phyloP scores from a whole-genome alignment of 2,888 invertebrate species.

The Brachycybe producta region DNA sequence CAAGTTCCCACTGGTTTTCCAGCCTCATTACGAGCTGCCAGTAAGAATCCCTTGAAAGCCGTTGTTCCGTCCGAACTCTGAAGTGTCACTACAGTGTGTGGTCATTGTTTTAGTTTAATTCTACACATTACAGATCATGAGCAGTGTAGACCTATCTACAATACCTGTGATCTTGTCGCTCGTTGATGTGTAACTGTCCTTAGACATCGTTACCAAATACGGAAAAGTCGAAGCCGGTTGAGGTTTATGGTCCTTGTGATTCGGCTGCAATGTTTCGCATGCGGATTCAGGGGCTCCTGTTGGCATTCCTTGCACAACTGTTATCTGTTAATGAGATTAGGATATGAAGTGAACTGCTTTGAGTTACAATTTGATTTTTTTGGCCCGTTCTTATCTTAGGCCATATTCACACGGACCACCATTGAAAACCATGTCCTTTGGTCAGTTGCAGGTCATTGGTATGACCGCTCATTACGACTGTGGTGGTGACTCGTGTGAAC shows the following conservation, averaged over 20 bases:
- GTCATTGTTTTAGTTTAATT: not conserved
- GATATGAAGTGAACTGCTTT: too few relatives aligned
- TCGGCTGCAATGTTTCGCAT: slow-evolving; percentile 11
- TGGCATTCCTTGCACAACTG: not conserved
- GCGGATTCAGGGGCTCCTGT: slow-evolving; percentile 16
- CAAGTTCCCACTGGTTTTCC: slow-evolving; percentile 11
- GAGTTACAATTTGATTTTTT: too few relatives aligned
- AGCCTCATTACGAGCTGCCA: slow-evolving; percentile 9
- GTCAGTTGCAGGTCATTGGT: too few relatives aligned
- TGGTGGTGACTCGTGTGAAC: too few relatives aligned
- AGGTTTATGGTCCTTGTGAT: slow-evolving; percentile 12
- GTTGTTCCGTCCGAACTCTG: not conserved
- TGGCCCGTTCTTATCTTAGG: too few relatives aligned
- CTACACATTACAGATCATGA: not conserved
- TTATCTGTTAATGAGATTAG: too few relatives aligned
- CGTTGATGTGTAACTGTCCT: slow-evolving; percentile 8
- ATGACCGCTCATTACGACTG: too few relatives aligned
- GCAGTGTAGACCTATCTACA: not conserved
- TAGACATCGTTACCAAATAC: slow-evolving; percentile 1
- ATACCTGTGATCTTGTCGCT: slow-evolving; percentile 14
- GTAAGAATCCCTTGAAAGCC: slow-evolving; percentile 14
- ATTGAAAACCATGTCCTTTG: too few relatives aligned
- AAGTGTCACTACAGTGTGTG: not conserved
- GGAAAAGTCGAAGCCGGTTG: slow-evolving; percentile 11
- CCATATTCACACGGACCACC: too few relatives aligned